Conservation (phyloP, 1,140 invertebrate species). For the Oscheius sp. region DNA sequence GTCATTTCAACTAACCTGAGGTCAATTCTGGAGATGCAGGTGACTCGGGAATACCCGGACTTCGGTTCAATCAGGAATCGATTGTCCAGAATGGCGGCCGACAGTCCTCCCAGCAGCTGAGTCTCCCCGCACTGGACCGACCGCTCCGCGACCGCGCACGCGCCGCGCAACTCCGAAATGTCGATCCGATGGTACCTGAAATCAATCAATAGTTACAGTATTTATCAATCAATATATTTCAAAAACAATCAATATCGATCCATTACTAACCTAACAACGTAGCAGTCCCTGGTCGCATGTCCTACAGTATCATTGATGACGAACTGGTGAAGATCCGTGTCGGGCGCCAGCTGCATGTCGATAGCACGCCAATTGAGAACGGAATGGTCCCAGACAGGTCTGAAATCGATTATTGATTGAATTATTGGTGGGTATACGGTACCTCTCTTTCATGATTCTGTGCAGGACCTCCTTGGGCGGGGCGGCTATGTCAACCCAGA, state of each 20-base stretch:
- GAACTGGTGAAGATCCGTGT: conserved; percentile 35
- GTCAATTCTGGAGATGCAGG: conserved; percentile 30
- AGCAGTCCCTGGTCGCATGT: conserved; percentile 32
- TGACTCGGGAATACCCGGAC: conserved; percentile 24
- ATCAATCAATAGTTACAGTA: not conserved
- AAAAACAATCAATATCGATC: not conserved
- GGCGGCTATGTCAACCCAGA: conserved; percentile 23
- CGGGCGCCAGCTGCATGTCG: conserved; percentile 18
- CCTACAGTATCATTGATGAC: conserved; percentile 34
- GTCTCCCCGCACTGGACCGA: conserved; percentile 24
- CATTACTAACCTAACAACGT: conserved; percentile 23
- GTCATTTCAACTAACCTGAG: conserved; percentile 13
- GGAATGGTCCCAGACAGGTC: conserved; percentile 26
- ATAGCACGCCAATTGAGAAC: conserved; percentile 27
- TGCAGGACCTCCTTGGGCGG: conserved; percentile 30
- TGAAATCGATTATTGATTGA: not conserved
- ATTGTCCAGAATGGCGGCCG: conserved; percentile 22
- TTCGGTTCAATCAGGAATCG: conserved; percentile 32
- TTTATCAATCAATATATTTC: not conserved
- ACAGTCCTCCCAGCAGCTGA: conserved; percentile 30
- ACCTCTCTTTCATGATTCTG: conserved; percentile 23
- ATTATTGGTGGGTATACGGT: not conserved
- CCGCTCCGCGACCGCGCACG: conserved; percentile 28
- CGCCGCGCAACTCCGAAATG: conserved; percentile 19
- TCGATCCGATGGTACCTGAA: conserved; percentile 19